phyloP scores from a whole-genome alignment of 2,113 vertebrate genomes.

The Orthonyx spaldingii region DNA sequence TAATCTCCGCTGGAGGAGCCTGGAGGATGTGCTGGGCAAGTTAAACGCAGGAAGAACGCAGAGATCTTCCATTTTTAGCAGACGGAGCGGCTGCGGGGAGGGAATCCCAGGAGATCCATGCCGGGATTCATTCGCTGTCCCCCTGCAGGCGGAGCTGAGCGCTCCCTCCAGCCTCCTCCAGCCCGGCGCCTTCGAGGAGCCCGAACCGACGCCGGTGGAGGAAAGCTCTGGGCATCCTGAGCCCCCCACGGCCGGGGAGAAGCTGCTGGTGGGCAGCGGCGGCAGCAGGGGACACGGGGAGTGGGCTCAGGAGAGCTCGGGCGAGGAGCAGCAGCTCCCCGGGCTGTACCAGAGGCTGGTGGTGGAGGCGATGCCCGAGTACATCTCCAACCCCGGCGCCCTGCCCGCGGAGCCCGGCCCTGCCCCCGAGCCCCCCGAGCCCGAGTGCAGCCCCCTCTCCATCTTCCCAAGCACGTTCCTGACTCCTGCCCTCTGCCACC shows the following conservation, averaged over 20 bases:
- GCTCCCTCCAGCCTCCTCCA: background rate
- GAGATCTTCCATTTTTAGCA: accelerated
- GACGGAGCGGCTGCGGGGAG: accelerated
- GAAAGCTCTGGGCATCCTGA: background rate
- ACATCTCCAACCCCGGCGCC: background rate
- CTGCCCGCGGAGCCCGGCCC: too few species aligned
- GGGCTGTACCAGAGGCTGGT: constrained; percentile 49
- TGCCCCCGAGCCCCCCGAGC: background rate
- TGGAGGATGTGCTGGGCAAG: accelerated
- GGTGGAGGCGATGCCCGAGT: background rate
- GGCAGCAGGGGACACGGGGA: background rate
- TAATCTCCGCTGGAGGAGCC: background rate
- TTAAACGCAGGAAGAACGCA: accelerated
- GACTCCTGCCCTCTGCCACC: background rate
- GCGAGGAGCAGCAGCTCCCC: background rate
- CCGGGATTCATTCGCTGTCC: background rate
- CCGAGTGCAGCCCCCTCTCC: background rate
- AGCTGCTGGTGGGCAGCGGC: background rate
- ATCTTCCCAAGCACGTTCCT: background rate
- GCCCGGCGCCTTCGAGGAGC: constrained; percentile 50
- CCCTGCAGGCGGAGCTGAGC: constrained; percentile 35
- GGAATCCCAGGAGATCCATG: accelerated
- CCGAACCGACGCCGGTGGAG: constrained; percentile 51
- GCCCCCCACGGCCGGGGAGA: background rate
- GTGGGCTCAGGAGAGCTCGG: background rate